Evolutionary conservation across 2,797 vertebrate genomes (phyloP).

Genomic region (Monodelphis domestica): DNA sequence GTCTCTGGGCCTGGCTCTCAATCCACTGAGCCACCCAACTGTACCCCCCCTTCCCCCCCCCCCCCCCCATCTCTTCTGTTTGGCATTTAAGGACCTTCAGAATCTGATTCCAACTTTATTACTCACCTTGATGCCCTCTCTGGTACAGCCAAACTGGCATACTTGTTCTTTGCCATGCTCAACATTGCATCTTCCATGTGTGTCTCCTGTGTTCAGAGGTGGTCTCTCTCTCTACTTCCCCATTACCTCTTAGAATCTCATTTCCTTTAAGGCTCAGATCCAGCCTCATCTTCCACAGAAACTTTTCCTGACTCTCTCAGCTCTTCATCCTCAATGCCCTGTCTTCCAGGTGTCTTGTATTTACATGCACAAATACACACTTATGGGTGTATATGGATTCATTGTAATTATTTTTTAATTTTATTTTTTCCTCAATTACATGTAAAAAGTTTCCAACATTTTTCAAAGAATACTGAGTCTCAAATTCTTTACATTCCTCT

Average conservation of each 20-base stretch:
- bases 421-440: too few species aligned
- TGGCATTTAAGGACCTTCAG: neutral
- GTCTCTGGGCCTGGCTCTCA: neutral
- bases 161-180: too few species aligned
- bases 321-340: neutral
- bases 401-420: too few species aligned
- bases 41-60: too few species aligned
- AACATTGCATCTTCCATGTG: too few species aligned
- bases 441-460: too few species aligned
- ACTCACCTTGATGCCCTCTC: neutral
- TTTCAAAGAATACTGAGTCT: too few species aligned
- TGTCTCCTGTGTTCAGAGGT: neutral
- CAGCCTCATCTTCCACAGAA: neutral
- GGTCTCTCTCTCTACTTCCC: too few species aligned
- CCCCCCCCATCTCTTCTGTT: neutral
- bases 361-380: neutral
- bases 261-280: neutral
- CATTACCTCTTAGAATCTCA: neutral
- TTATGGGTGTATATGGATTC: neutral
- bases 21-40: fast-evolving
- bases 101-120: neutral
- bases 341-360: neutral
- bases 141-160: neutral
- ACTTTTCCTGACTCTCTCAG: neutral
- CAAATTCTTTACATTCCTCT: too few species aligned